Conservation (phyloP, 2,113 vertebrate genomes). For the Oxyruncus cristatus region DNA sequence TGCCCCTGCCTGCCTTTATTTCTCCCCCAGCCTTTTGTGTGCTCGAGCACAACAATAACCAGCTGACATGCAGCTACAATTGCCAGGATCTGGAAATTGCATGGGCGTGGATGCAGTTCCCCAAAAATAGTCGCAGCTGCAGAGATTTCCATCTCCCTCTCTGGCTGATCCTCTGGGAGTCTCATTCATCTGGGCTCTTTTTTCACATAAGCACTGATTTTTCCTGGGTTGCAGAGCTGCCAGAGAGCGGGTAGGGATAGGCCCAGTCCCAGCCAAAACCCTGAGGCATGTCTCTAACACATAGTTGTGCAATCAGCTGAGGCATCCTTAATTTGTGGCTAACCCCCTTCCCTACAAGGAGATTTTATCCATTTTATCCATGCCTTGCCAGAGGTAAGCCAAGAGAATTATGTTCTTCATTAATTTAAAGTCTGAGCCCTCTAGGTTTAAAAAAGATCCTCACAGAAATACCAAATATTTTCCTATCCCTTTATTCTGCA, state of each 20-base stretch:
- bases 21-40: background rate
- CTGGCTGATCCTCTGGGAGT: rapidly evolving
- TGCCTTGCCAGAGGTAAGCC: background rate
- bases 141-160: background rate
- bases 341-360: background rate
- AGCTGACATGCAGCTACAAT: rapidly evolving
- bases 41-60: background rate
- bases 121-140: background rate
- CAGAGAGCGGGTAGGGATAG: background rate
- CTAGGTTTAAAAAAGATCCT: background rate
- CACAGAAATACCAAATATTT: background rate
- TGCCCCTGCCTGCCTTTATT: background rate
- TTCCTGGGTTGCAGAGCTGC: background rate
- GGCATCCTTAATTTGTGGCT: background rate
- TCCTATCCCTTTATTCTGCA: background rate
- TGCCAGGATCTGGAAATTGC: background rate
- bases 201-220: background rate
- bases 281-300: background rate
- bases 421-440: background rate
- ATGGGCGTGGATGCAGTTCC: rapidly evolving
- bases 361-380: background rate
- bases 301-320: background rate
- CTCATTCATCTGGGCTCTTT: background rate
- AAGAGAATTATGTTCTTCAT: background rate
- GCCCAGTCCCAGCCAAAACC: background rate